Conservation (phyloP, 2,888 invertebrate genomes). For the Drosophila hamatofila region DNA sequence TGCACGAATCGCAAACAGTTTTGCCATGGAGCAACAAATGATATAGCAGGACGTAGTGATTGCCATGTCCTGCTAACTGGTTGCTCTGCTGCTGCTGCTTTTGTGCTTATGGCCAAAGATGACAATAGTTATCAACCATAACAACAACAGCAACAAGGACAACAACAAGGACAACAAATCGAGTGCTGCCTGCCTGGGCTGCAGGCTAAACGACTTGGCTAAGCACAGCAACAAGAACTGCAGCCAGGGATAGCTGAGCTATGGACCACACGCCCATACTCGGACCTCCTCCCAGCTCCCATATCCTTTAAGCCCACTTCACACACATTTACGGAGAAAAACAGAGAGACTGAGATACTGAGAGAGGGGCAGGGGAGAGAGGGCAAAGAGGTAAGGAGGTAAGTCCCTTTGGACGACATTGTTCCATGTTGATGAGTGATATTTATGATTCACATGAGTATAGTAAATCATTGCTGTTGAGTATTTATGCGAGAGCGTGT, state of each 20-base stretch:
- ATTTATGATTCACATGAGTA: conserved; percentile 80
- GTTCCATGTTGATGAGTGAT: conserved; percentile 62
- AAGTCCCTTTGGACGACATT: conserved; percentile 6
- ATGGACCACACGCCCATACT: background rate
- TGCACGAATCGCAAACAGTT: conserved; percentile 19
- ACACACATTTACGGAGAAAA: background rate
- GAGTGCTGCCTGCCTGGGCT: conserved; percentile 24
- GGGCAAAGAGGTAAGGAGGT: background rate
- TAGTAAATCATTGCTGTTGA: conserved; percentile 63
- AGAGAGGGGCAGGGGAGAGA: background rate
- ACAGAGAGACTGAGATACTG: background rate
- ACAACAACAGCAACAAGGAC: conserved; percentile 8
- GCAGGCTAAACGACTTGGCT: conserved; percentile 42
- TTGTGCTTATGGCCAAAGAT: conserved; percentile 30
- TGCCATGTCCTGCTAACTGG: conserved; percentile 1
- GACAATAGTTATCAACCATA: conserved; percentile 33
- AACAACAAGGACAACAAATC: conserved; percentile 18
- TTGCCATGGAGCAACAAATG: conserved; percentile 40
- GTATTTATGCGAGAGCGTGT: conserved; percentile 51
- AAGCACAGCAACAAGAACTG: conserved; percentile 19
- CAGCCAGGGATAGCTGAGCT: conserved; percentile 5
- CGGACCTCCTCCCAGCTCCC: background rate
- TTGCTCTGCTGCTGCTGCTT: conserved; percentile 1
- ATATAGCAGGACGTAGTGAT: conserved; percentile 44
- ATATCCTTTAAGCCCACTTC: background rate